Percentiles rank a stretch among this genome's conserved stretches.
Conservation (phyloP, 2,113 vertebrate species). For the Vimba vimba region DNA sequence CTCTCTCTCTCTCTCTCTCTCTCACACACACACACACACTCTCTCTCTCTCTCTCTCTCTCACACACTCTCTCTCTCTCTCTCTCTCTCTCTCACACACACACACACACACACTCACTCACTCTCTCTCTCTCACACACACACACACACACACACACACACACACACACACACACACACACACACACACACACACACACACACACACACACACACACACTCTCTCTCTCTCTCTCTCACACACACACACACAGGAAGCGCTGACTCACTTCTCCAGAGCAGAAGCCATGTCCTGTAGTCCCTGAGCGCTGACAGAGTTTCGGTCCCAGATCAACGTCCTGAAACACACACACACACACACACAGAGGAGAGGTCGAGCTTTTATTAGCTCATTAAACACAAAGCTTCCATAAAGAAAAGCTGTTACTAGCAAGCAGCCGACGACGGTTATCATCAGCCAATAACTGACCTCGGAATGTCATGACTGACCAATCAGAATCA, state of each 20-base stretch:
- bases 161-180: neutral
- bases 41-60: too few relatives aligned
- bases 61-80: too few relatives aligned
- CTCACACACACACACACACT: neutral
- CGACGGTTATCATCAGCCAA: too few relatives aligned
- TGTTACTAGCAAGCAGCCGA: too few relatives aligned
- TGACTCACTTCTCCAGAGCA: conserved; percentile 93
- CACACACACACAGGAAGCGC: neutral
- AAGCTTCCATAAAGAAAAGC: too few relatives aligned
- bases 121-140: neutral
- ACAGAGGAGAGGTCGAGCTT: too few relatives aligned
- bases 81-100: neutral
- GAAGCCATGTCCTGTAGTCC: conserved; percentile 95
- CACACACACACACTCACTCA: neutral
- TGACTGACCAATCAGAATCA: too few relatives aligned
- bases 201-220: neutral
- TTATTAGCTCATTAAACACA: too few relatives aligned
- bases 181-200: neutral
- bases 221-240: too few relatives aligned
- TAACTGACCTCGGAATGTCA: too few relatives aligned
- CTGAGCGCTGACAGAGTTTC: conserved; percentile 90
- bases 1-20: too few relatives aligned
- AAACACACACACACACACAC: conserved; percentile 46
- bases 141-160: neutral
- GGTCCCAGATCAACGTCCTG: conserved; percentile 96